Evolutionary conservation across 2,797 vertebrate genomes (phyloP).

Genomic region (Holocentrus rufus): DNA sequence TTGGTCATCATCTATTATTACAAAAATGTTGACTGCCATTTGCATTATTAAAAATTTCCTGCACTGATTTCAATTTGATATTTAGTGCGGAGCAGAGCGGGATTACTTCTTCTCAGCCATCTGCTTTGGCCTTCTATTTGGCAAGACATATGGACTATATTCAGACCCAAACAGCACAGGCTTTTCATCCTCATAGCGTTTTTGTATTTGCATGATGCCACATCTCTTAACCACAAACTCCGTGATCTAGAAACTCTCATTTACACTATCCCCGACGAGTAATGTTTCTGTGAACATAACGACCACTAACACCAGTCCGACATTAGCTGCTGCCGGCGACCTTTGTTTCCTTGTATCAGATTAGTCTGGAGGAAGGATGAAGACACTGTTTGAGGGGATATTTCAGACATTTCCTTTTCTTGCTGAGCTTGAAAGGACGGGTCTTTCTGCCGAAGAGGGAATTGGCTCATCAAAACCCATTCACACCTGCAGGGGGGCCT

Average conservation of each 20-base stretch:
- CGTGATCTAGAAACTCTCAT: not conserved
- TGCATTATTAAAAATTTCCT: slow-evolving; percentile 2
- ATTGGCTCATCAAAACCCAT: slow-evolving; percentile 54
- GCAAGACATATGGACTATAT: slow-evolving; percentile 3
- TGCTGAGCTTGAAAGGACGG: slow-evolving; percentile 37
- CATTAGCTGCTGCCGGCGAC: slow-evolving; percentile 13
- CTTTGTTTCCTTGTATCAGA: slow-evolving; percentile 30
- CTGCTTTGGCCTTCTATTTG: slow-evolving; percentile 6
- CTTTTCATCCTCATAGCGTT: not conserved
- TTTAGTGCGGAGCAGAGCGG: not conserved
- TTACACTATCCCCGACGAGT: not conserved
- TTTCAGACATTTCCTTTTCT: slow-evolving; percentile 50
- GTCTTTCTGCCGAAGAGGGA: slow-evolving; percentile 37
- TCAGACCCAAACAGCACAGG: not conserved
- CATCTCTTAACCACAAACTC: not conserved
- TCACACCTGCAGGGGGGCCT: slow-evolving; percentile 57
- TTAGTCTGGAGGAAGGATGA: slow-evolving; percentile 40
- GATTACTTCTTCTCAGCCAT: slow-evolving; percentile 1
- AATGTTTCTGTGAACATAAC: slow-evolving; percentile 6
- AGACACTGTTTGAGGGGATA: slow-evolving; percentile 33
- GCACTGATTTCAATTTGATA: slow-evolving; percentile 19
- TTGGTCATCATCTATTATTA: slow-evolving; percentile 10
- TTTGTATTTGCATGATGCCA: not conserved
- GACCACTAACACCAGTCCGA: not conserved
- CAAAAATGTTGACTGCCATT: slow-evolving; percentile 9